Conservation (phyloP, 2,113 vertebrate species). For the Perognathus longimembris region DNA sequence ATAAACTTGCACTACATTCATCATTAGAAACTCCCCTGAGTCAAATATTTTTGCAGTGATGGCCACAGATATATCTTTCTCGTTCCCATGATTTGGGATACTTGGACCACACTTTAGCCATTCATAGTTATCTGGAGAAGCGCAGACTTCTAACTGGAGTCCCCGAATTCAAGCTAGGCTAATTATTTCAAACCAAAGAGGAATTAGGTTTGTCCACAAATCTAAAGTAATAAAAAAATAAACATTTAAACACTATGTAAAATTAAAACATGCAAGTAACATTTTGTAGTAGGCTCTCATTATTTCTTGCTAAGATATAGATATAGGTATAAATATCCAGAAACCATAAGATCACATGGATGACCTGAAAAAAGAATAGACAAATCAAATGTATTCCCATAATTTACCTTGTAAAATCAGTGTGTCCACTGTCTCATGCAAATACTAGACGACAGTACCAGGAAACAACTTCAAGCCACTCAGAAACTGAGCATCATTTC, state of each 20-base stretch:
- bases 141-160: not conserved
- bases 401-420: rapidly evolving
- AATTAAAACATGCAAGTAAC: not conserved
- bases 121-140: not conserved
- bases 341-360: not conserved
- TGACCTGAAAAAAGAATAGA: not conserved
- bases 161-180: not conserved
- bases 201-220: not conserved
- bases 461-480: not conserved
- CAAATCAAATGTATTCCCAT: not conserved
- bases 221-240: not conserved
- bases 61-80: not conserved
- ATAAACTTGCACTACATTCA: not conserved
- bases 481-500: not conserved
- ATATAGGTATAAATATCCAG: not conserved
- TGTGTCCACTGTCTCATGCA: not conserved
- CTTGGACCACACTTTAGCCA: not conserved
- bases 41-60: not conserved
- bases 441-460: rapidly evolving
- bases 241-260: not conserved
- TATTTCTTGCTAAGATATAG: not conserved
- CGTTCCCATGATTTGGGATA: no score
- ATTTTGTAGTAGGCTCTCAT: not conserved
- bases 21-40: not conserved
- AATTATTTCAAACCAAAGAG: not conserved